These are phyloP conservation scores for Cacoxenus indagator DNA, from an alignment of 2,888 invertebrate species.

Conservation along the genomic window DNA sequence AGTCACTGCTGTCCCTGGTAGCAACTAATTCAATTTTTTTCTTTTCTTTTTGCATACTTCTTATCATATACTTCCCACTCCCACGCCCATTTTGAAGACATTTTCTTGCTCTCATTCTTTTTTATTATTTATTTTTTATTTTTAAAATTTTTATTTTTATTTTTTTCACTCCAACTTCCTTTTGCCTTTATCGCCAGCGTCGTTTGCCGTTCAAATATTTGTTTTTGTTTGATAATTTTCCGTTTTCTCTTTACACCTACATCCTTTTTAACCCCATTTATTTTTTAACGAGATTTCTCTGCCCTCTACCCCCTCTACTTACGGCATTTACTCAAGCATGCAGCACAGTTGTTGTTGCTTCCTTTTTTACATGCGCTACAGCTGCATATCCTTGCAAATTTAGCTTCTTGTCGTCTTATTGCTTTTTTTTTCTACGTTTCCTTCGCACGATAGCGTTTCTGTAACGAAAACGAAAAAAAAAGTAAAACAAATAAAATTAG, in stretches of 20 bases:
- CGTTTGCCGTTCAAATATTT: conserved; percentile 53
- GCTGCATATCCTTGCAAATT: conserved; percentile 42
- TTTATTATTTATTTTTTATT: conserved; percentile 43
- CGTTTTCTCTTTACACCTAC: conserved; percentile 45
- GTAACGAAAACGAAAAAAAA: conserved; percentile 32
- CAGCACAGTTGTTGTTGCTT: no score
- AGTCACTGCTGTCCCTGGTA: neutral
- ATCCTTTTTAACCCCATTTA: neutral
- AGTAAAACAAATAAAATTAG: conserved; percentile 32
- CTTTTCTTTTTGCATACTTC: conserved; percentile 44
- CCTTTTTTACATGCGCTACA: no score
- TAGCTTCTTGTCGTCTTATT: conserved; percentile 51
- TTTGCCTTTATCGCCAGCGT: conserved; percentile 18
- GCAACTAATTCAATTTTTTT: neutral
- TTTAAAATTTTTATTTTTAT: conserved; percentile 5
- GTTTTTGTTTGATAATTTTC: conserved; percentile 65
- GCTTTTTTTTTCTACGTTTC: conserved; percentile 44
- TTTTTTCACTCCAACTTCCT: conserved; percentile 15
- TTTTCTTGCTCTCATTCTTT: conserved; percentile 9
- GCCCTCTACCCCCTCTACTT: no score
- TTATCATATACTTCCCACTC: conserved; percentile 9
- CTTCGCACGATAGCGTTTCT: conserved; percentile 1
- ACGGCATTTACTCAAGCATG: neutral
- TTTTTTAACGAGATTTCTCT: neutral
- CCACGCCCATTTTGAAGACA: neutral